Percentiles rank a stretch among this genome's conserved stretches.
These are phyloP conservation scores for Orthonyx spaldingii DNA, from an alignment of 2,113 vertebrate genomes.

Conservation along the genomic window DNA sequence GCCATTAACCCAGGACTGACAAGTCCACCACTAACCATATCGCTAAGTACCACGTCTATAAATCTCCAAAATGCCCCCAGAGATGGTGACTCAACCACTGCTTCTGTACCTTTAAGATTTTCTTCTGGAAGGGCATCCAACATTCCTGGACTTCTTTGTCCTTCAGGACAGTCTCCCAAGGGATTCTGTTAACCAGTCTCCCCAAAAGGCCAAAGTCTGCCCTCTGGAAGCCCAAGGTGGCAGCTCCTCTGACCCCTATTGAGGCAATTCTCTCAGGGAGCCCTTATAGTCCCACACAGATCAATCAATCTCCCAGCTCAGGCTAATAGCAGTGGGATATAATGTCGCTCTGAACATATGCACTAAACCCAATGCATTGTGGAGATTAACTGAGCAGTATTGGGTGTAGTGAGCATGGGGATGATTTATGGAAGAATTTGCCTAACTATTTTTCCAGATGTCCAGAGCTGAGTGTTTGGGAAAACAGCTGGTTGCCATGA, in stretches of 20 bases:
- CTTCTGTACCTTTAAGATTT: background rate
- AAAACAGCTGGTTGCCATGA: background rate
- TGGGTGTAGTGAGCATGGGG: background rate
- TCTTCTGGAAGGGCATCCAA: background rate
- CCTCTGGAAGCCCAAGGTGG: background rate
- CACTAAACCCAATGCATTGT: background rate
- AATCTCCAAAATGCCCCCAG: background rate
- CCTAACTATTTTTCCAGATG: background rate
- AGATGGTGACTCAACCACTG: background rate
- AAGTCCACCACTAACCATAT: too few relatives aligned
- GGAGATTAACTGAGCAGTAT: background rate
- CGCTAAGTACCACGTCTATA: background rate
- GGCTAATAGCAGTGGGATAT: background rate
- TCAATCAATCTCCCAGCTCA: background rate
- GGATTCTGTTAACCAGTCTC: background rate
- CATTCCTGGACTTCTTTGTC: background rate
- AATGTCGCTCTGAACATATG: background rate
- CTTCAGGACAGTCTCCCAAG: background rate
- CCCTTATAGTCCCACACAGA: background rate
- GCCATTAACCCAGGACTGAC: background rate
- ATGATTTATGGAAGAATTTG: background rate
- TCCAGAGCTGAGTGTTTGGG: background rate
- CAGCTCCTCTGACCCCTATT: background rate
- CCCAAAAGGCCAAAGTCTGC: background rate
- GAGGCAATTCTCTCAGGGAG: background rate